Evolutionary conservation across 37 sponge, comb jelly and placozoan genomes (phyloP).

Genomic region (Hormiphora californensis): DNA sequence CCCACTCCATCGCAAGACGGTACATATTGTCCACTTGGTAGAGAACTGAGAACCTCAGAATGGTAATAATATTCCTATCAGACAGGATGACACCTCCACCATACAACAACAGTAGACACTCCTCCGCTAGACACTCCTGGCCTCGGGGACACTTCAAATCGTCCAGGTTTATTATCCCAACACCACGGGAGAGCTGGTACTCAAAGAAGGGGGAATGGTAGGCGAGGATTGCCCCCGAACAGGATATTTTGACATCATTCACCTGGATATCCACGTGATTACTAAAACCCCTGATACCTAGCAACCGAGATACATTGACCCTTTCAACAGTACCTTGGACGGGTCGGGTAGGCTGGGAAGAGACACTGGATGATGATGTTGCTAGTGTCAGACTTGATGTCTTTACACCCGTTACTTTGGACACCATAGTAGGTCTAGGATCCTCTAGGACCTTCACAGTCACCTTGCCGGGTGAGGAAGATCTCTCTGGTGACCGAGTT

Average conservation of each 20-base stretch:
- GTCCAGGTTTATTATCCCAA: neutral
- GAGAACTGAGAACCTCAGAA: neutral
- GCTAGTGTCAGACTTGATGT: too few relatives aligned
- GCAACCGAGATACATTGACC: neutral
- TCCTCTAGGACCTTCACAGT: too few relatives aligned
- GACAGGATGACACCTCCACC: neutral
- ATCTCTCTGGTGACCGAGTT: too few relatives aligned
- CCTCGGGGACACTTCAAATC: neutral
- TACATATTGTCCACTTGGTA: constrained; percentile 9
- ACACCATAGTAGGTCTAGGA: too few relatives aligned
- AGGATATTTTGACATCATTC: neutral
- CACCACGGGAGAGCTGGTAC: neutral
- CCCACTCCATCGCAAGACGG: neutral
- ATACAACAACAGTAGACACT: neutral
- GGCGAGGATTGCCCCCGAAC: neutral
- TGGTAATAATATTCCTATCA: neutral
- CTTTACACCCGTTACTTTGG: too few relatives aligned
- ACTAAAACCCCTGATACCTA: neutral
- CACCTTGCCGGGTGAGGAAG: too few relatives aligned
- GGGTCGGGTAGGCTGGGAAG: too few relatives aligned
- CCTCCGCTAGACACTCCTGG: neutral
- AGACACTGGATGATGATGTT: too few relatives aligned
- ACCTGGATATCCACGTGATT: neutral
- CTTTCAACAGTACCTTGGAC: too few relatives aligned
- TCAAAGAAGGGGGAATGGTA: neutral